Evolutionary conservation across 2,888 invertebrate species (phyloP).

Genomic region (Asteroscopus sphinx): DNA sequence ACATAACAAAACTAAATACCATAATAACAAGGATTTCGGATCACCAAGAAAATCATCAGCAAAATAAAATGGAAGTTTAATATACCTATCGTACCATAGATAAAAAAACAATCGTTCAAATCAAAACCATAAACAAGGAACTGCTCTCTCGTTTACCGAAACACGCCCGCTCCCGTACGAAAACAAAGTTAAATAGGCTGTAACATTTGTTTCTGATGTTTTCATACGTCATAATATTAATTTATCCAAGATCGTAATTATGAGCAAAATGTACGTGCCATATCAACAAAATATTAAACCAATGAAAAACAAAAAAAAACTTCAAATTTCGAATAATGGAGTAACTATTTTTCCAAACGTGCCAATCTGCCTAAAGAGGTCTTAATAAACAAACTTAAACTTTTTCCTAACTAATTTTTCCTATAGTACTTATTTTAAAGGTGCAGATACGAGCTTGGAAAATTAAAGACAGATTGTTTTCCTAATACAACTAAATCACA

Average conservation of each 20-base stretch:
- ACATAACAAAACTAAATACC: slow-evolving; percentile 12
- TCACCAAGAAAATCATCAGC: slow-evolving; percentile 22
- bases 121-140: slow-evolving; percentile 37
- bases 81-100: slow-evolving; percentile 15
- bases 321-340: slow-evolving; percentile 24
- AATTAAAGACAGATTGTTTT: slow-evolving; percentile 30
- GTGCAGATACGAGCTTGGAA: slow-evolving; percentile 53
- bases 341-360: slow-evolving; percentile 7
- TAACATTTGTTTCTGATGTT: slow-evolving; percentile 55
- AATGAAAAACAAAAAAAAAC: slow-evolving; percentile 29
- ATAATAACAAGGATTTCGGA: slow-evolving; percentile 22
- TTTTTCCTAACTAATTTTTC: slow-evolving; percentile 41
- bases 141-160: slow-evolving; percentile 57
- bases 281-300: slow-evolving; percentile 24
- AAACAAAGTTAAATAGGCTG: slow-evolving; percentile 57
- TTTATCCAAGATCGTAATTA: slow-evolving; percentile 51
- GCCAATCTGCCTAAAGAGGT: slow-evolving; percentile 52
- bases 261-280: slow-evolving; percentile 39
- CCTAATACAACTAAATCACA: slow-evolving; percentile 13
- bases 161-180: slow-evolving; percentile 74
- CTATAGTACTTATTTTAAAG: slow-evolving; percentile 32
- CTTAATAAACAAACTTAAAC: slow-evolving; percentile 27
- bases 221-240: slow-evolving; percentile 33
- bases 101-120: slow-evolving; percentile 18
- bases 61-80: slow-evolving; percentile 37